Base-by-base conservation (phyloP, 2,888 invertebrate species). In the Acheta domesticus region DNA sequence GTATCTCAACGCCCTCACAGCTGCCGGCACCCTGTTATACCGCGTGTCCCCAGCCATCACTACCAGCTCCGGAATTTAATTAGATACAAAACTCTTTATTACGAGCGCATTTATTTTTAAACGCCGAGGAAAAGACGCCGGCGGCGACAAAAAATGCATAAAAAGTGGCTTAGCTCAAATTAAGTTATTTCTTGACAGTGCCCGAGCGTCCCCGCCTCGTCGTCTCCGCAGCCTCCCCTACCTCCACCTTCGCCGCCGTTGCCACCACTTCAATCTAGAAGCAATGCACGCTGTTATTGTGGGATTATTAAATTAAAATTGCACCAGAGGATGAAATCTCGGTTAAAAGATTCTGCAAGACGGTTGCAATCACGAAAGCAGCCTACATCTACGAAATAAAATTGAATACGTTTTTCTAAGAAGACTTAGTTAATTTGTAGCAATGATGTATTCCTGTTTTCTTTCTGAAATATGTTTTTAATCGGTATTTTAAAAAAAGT, bases 131-230 rank as follows among this genome's bases (percentile, higher is more conserved):
- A n/a, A 62, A 62, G 62, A 62, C 62, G 62, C 62, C n/a, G 62
- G 62, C 62, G 62, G 62, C 62, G 62, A 8, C 62, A 62, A 62
- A 62, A 62, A 62, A 62, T n/a, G 62, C 14, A 62, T 14, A n/a
- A 62, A 62, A n/a, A n/a, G n/a, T 19, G 62, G 62, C 36, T 36
- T 36, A 62, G 62, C n/a, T 62, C 62, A 62, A 62, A 62, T 62
- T 62, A 62, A 62, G 62, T 62, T 62, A 62, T 62, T 62, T 62
- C 62, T 62, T 62, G 62, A 62, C 62, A 62, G n/a, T 62, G 62
- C 62, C 16, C 16, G 16, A 8, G 14, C 62, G 62, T n/a, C 62
- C 62, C 62, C 62, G 11, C 62, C 16, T 3, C 62, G 62, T 5
- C 62, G 62, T n/a, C 12, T n/a, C 16, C 62, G 8, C 16, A 14